Percentiles rank a stretch among this genome's conserved stretches.
These are phyloP conservation scores for Papio anubis DNA, from an alignment of 2,113 vertebrate species.

Conservation along the genomic window DNA sequence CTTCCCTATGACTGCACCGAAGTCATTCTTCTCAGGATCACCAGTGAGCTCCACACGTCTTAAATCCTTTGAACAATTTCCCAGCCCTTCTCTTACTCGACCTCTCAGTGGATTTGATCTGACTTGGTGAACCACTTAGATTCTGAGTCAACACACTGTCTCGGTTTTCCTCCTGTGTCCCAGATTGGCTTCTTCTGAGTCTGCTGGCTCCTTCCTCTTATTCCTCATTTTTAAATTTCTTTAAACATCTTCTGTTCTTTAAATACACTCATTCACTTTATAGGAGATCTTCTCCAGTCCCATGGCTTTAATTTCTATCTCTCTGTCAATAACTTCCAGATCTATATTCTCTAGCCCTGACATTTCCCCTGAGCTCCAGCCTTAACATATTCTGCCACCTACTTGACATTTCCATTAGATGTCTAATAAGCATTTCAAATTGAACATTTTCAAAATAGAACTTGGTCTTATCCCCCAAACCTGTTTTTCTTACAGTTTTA, in stretches of 20 bases:
- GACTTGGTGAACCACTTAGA: not conserved
- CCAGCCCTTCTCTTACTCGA: not conserved
- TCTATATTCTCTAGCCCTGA: conserved; percentile 19
- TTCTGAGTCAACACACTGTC: not conserved
- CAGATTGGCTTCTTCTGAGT: not conserved
- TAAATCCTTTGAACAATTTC: not conserved
- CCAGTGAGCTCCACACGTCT: not conserved
- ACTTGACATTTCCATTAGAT: conserved; percentile 47
- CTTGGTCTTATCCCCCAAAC: not conserved
- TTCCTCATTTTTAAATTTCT: not conserved
- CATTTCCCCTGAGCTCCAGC: conserved; percentile 35
- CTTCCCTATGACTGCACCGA: not conserved
- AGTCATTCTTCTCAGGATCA: not conserved
- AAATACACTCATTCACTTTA: not conserved
- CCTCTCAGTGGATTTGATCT: not conserved
- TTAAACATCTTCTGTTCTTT: conserved; percentile 16
- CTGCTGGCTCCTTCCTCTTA: not conserved
- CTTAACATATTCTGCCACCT: conserved; percentile 13
- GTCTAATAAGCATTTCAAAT: conserved; percentile 45
- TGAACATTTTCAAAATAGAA: conserved; percentile 44
- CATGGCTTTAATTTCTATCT: not conserved
- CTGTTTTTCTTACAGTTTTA: conserved; percentile 25
- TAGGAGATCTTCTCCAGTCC: not conserved
- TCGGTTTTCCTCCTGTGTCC: not conserved
- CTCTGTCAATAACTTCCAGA: conserved; percentile 10